Conservation (phyloP, 2,113 vertebrate species). For the Rissa tridactyla region DNA sequence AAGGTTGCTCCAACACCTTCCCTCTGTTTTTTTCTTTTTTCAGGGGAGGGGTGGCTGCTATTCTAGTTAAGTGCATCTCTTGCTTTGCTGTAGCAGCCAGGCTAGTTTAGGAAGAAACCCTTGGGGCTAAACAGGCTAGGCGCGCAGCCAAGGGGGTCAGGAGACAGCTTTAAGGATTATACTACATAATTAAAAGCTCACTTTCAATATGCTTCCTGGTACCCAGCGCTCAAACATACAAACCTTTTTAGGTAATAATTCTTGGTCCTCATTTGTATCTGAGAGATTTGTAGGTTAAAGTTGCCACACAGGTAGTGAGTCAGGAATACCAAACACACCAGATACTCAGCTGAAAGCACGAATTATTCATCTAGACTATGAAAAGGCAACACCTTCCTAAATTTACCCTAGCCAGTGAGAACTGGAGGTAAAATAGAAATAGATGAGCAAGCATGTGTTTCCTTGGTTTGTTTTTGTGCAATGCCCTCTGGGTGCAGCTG, state of each 20-base stretch:
- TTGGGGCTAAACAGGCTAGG: constrained; percentile 20
- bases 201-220: constrained; percentile 36
- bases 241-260: constrained; percentile 40
- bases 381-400: constrained; percentile 9
- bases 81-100: neutral
- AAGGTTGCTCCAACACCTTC: constrained; percentile 65
- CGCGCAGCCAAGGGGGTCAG: constrained; percentile 38
- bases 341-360: neutral
- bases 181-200: constrained; percentile 46
- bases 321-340: neutral
- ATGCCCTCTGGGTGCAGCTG: neutral
- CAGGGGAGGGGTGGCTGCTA: constrained; percentile 31
- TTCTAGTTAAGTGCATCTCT: neutral
- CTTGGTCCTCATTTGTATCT: constrained; percentile 11
- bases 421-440: neutral
- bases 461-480: neutral
- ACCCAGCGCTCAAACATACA: constrained; percentile 1
- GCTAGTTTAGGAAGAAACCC: neutral
- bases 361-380: neutral
- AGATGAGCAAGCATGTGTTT: neutral
- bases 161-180: constrained; percentile 34
- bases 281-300: constrained; percentile 25
- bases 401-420: neutral
- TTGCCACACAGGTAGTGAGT: constrained; percentile 32
- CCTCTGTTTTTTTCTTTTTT: constrained; percentile 62